Conservation (phyloP, 2,113 vertebrate genomes). For the Microcebus murinus region DNA sequence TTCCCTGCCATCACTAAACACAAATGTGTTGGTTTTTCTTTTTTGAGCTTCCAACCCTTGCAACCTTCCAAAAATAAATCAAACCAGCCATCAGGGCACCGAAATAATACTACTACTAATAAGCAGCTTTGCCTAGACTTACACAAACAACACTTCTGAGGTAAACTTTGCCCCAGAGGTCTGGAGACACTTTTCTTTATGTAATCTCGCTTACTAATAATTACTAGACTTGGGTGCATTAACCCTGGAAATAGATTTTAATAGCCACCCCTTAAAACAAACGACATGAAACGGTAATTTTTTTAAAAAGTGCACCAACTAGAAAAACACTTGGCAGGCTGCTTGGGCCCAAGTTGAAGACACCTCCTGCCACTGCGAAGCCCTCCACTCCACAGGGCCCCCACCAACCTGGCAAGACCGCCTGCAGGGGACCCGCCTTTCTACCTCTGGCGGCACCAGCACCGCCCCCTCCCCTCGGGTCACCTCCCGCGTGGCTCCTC, state of each 20-base stretch:
- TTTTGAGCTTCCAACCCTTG: constrained; percentile 65
- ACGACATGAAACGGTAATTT: constrained; percentile 23
- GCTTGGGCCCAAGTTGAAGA: not conserved
- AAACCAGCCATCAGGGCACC: constrained; percentile 72
- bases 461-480: not conserved
- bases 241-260: constrained; percentile 66
- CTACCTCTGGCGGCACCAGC: not conserved
- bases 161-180: constrained; percentile 55
- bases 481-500: constrained; percentile 25
- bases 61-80: constrained; percentile 71
- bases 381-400: not conserved
- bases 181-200: constrained; percentile 46
- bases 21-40: constrained; percentile 67
- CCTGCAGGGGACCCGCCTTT: not conserved
- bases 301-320: constrained; percentile 43
- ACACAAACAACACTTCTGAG: constrained; percentile 60
- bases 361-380: not conserved
- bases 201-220: constrained; percentile 69
- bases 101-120: constrained; percentile 67
- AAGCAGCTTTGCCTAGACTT: constrained; percentile 56
- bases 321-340: constrained; percentile 65
- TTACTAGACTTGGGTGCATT: constrained; percentile 43
- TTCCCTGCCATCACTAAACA: constrained; percentile 50
- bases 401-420: not conserved
- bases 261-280: constrained; percentile 55